Evolutionary conservation across 2,797 vertebrate species (phyloP).

Genomic region (Streptopelia turtur): DNA sequence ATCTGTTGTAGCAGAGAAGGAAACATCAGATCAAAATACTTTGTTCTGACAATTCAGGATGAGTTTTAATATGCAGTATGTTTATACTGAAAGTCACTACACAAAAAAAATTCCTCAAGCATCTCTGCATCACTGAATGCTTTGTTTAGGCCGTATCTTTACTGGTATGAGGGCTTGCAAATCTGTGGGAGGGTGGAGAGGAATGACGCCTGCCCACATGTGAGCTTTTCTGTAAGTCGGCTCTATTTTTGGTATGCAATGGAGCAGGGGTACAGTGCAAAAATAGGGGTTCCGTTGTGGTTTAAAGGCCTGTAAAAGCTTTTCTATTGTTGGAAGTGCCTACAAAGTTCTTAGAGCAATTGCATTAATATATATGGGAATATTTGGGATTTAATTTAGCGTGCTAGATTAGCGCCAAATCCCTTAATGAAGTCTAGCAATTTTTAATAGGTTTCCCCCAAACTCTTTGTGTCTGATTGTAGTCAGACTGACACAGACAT

Average conservation of each 20-base stretch:
- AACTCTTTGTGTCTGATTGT: not conserved
- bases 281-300: not conserved
- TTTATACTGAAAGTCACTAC: not conserved
- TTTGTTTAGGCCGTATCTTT: slow-evolving; percentile 41
- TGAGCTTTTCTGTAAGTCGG: not conserved
- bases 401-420: slow-evolving; percentile 4
- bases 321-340: not conserved
- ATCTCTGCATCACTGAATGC: slow-evolving; percentile 27
- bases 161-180: not conserved
- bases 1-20: not conserved
- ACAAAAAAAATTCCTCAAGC: not conserved
- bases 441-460: slow-evolving; percentile 21
- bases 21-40: not conserved
- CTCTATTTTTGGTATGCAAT: slow-evolving; percentile 14
- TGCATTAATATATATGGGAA: slow-evolving; percentile 8
- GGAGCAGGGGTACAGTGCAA: not conserved
- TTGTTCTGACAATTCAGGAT: not conserved
- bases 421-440: slow-evolving; percentile 14
- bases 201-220: not conserved
- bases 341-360: not conserved
- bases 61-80: not conserved
- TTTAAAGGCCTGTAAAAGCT: not conserved
- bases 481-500: not conserved
- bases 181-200: not conserved
- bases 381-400: slow-evolving; percentile 17